These are phyloP conservation scores for Anarhynchus alexandrinus DNA, from an alignment of 2,113 vertebrate species.

Conservation along the genomic window DNA sequence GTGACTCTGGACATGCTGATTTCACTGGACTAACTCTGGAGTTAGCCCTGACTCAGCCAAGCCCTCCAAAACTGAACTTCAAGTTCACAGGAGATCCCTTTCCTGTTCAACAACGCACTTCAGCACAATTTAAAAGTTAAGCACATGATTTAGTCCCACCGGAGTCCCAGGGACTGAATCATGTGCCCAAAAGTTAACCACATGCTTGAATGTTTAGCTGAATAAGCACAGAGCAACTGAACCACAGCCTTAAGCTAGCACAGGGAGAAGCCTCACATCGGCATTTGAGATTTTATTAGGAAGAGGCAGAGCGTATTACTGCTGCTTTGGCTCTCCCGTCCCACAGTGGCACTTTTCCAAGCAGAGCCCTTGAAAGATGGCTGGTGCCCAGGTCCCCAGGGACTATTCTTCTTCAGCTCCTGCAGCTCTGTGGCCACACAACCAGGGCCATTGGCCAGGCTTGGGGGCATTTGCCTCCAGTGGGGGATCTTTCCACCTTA, in stretches of 20 bases:
- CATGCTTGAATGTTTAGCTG: neutral
- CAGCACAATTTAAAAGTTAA: neutral
- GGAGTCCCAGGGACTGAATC: neutral
- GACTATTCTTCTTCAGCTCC: neutral
- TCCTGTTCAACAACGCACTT: neutral
- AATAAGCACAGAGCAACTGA: neutral
- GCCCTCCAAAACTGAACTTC: neutral
- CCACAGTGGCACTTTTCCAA: neutral
- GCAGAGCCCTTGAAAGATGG: neutral
- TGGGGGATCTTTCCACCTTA: neutral
- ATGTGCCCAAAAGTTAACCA: neutral
- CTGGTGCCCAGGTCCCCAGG: neutral
- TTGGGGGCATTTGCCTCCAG: neutral
- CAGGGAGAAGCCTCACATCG: neutral
- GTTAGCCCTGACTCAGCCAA: neutral
- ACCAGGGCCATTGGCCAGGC: neutral
- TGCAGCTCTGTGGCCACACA: neutral
- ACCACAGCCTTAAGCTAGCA: neutral
- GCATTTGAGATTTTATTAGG: neutral
- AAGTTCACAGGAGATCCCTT: neutral
- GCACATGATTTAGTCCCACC: neutral
- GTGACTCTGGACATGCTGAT: neutral
- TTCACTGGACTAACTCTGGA: neutral
- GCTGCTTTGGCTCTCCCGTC: neutral
- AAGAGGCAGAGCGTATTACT: neutral